Base-by-base conservation (phyloP, 2,797 vertebrate species). In the Channallabes apus region DNA sequence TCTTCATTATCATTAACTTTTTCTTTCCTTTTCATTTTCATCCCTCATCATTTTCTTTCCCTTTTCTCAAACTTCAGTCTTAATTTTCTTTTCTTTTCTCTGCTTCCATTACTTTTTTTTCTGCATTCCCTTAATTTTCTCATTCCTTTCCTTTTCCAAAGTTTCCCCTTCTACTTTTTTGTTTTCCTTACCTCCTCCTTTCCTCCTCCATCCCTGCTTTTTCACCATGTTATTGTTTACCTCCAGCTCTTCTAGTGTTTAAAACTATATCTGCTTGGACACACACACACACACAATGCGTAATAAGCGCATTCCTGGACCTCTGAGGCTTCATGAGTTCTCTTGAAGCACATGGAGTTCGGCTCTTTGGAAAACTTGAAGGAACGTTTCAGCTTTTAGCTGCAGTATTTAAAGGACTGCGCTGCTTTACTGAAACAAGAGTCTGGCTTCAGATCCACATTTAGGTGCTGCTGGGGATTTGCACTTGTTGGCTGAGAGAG, bases 391-490 rank as follows among this genome's bases (percentile, higher is more conserved):
- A 32, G 58, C 38, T 18, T 5, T 46, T 6, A 61, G 9, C 20
- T 77, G 29, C 0, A 3, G 32, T 41, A 62, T 5, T 27, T 14
- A 35, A 59, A 65, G 35, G 35, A 22, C 35, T 79, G 77, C 64
- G 59, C 77, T 79, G 76, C 56, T 29, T 80, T 80, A 80, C 3
- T 46, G n/a, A 81, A 67, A 54, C 79, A 81, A 41, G 62, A 67
- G 62, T 81, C 79, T 64, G 79, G 62, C 79, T 81, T 64, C 46
- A 68, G 80, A 6, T 54, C 41, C 27, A 38, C 64, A 3, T 41
- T 8, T 11, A 9, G 27, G 80, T 54, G 62, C 24, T 80, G 78
- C 59, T 62, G 58, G 32, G 58, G 77, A 67, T 81, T 81, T 81
- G 18, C 38, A 81, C 27, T 8, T 68, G n/a, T 8, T 68, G n/a